Evolutionary conservation across 2,113 vertebrate genomes (phyloP), one percentile per base, ranked within the genome.

Genomic region (crab-eating macaque (Macaca fascicularis)): DNA sequence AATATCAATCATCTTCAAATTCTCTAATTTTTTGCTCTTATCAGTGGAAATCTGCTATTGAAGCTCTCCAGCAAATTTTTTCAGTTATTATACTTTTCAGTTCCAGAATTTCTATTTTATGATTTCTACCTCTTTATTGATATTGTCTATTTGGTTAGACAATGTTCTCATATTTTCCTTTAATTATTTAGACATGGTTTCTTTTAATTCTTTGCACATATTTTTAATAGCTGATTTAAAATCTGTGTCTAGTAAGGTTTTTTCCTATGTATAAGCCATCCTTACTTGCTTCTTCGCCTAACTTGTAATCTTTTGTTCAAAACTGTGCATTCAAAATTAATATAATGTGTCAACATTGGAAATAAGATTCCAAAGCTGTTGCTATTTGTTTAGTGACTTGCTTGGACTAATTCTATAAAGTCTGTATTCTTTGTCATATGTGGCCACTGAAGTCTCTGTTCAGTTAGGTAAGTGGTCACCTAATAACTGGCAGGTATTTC

Each of bases 211-310:
- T 89, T 59, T 92, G 59, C 78, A 92, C 0, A 30, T 76, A 78
- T 70, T 69, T 93, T 57, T 83, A 83, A 59, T 43, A 57, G 76
- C 55, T 92, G 57, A 70, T n/a, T 69, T 70, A 94, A 82, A 91
- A 23, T 88, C 20, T 50, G 32, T 82, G 61, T 43, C 48, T 61
- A 79, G 13, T 59, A 70, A 79, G 9, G 67, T 75, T 75, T 74
- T 12, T 55, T 55, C 69, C 76, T 82, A 6, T 43, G 1, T 70
- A 8, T 19, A 23, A 20, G 61, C 13, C 30, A 70, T n/a, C 45
- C 6, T 83, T 87, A 52, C 50, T 30, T 38, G 13, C 7, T 70
- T 78, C 40, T 94, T 61, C 38, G 59, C 69, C 40, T 78, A 32
- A 83, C 30, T 52, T 88, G 17, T 43, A 83, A 38, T 32, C 75